Evolutionary conservation across 2,113 vertebrate genomes (phyloP), one percentile per base, ranked within the genome.

Genomic region (Sinocyclocheilus rhinocerous): DNA sequence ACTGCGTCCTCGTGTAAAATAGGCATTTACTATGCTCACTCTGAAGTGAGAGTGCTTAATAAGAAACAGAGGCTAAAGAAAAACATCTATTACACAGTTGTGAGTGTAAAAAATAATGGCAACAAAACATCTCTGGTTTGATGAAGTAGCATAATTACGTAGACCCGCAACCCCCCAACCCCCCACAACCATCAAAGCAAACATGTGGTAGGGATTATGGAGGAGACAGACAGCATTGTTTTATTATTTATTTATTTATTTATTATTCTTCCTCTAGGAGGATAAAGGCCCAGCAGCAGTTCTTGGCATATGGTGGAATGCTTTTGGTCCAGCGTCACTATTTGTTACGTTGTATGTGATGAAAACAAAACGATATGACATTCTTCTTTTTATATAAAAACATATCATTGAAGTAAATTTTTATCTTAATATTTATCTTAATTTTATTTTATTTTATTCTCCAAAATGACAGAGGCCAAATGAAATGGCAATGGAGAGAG

Each of bases 71-170:
- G 59, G 81, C 22, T 24, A 70, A 78, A 85, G 78, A 24, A 88
- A 87, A 87, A 88, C 83, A 87, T 81, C 84, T 70, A 83, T 87
- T 81, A 88, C 85, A 88, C 91, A 88, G 84, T 87, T 88, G 88
- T 88, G 89, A 88, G 86, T 88, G 86, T 87, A 90, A 90, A 92
- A 91, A 80, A 86, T 85, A 90, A 91, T 87, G 91, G 92, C 91
- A 93, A 92, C 89, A 92, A 94, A 94, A 93, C 88, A 94, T 91
- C 89, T 92, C 87, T 90, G 86, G 90, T 94, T 92, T 94, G 93
- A 94, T 92, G 93, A 93, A 93, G 92, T 91, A 94, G 93, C 90
- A 92, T 94, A 95, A 95, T 94, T 93, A 93, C 59, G 73, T 91
- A 91, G 26, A 16, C 80, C 7, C 10, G 42, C 42, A 45, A 45